Conservation (phyloP, 2,797 vertebrate genomes). For the Alfaro cultratus region DNA sequence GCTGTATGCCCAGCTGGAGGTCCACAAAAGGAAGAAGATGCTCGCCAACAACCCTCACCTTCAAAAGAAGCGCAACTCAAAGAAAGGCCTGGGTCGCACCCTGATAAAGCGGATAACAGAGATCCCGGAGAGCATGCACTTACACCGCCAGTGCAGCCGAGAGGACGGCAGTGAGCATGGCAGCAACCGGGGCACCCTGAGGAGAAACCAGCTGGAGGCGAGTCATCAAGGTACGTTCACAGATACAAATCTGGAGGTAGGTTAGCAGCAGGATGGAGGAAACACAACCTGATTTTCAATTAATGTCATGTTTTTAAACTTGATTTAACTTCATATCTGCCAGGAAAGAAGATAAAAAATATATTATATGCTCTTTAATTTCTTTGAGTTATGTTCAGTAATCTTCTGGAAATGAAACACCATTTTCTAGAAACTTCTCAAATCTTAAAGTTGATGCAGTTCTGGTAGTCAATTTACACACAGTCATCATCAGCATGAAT, state of each 20-base stretch:
- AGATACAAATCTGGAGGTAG: not conserved
- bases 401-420: not conserved
- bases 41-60: constrained; percentile 98
- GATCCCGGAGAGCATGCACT: constrained; percentile 94
- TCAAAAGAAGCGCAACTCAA: constrained; percentile 98
- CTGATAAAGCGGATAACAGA: constrained; percentile 97
- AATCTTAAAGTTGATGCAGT: not conserved
- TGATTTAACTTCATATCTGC: not conserved
- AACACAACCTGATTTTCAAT: not conserved
- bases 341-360: not conserved
- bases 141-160: constrained; percentile 93
- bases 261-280: not conserved
- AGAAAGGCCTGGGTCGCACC: constrained; percentile 95
- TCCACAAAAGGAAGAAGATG: constrained; percentile 99
- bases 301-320: not conserved
- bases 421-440: not conserved
- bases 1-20: constrained; percentile 94
- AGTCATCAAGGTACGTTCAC: constrained; percentile 74
- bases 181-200: constrained; percentile 82
- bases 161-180: constrained; percentile 90
- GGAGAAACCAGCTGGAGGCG: constrained; percentile 86
- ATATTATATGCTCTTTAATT: not conserved
- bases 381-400: not conserved
- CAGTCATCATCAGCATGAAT: not conserved
- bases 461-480: not conserved